A percentile compares a stretch with the other conserved stretches of the same genome.
Conservation (phyloP, 1,140 invertebrate genomes). For the Protaetia brevitarsis region DNA sequence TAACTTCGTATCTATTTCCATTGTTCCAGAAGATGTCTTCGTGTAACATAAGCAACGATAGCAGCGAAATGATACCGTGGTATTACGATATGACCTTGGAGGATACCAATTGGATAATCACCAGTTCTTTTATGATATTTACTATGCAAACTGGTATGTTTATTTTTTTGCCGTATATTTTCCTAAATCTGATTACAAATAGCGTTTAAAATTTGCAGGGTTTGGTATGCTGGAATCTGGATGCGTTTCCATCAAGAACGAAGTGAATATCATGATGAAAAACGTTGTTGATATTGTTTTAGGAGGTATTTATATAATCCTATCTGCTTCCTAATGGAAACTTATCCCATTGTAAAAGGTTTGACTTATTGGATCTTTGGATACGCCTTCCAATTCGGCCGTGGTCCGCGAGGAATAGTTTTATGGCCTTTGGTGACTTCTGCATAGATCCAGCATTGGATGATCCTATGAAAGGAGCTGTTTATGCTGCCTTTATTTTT, state of each 20-base stretch:
- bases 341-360: slow-evolving; percentile 48
- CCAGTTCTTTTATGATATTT: slow-evolving; percentile 92
- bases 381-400: slow-evolving; percentile 87
- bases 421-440: slow-evolving; percentile 71
- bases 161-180: slow-evolving; percentile 46
- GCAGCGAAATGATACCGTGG: slow-evolving; percentile 35
- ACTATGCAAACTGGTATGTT: slow-evolving; percentile 87
- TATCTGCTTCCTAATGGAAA: neutral
- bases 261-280: slow-evolving; percentile 98
- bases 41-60: slow-evolving; percentile 14
- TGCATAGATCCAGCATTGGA: slow-evolving; percentile 64
- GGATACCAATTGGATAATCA: slow-evolving; percentile 90
- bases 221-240: slow-evolving; percentile 92
- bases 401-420: slow-evolving; percentile 66
- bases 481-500: slow-evolving; percentile 81
- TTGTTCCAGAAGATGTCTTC: neutral
- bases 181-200: neutral
- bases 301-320: slow-evolving; percentile 58
- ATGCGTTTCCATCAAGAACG: slow-evolving; percentile 89
- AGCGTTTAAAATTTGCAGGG: slow-evolving; percentile 53
- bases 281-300: slow-evolving; percentile 90
- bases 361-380: slow-evolving; percentile 94
- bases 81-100: slow-evolving; percentile 62
- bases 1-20: too few relatives aligned
- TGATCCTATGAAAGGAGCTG: slow-evolving; percentile 70